These are phyloP conservation scores for Onychorhynchus coronatus DNA, from an alignment of 2,113 vertebrate genomes.

Conservation along the genomic window DNA sequence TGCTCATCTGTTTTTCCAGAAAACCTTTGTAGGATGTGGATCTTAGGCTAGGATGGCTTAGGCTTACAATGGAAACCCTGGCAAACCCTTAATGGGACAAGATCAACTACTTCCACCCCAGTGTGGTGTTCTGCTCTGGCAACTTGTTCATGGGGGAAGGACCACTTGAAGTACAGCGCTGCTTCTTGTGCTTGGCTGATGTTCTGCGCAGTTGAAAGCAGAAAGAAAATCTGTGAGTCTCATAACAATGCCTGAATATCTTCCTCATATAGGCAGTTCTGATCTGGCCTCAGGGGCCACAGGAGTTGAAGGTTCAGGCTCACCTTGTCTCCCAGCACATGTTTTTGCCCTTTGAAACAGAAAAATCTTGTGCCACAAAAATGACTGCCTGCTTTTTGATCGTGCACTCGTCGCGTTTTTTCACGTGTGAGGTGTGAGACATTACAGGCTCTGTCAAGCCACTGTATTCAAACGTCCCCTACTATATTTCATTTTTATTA, in stretches of 20 bases:
- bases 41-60: background rate
- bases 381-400: background rate
- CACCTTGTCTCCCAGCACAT: background rate
- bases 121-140: background rate
- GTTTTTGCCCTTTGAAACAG: background rate
- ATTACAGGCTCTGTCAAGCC: background rate
- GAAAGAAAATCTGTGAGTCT: background rate
- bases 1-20: background rate
- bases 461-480: background rate
- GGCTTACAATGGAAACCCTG: slow-evolving; percentile 23
- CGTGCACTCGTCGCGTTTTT: background rate
- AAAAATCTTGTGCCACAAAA: background rate
- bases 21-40: background rate
- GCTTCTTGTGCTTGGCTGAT: background rate
- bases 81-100: background rate
- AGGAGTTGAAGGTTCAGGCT: background rate
- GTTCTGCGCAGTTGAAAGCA: background rate
- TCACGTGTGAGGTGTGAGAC: background rate
- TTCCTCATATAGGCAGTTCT: background rate
- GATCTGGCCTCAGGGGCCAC: background rate
- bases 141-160: slow-evolving; percentile 19
- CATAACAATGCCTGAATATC: background rate
- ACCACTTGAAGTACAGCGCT: background rate
- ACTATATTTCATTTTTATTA: slow-evolving; percentile 21
- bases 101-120: background rate